Base-by-base conservation (phyloP, 2,797 vertebrate species). In the Pristis pectinata region DNA sequence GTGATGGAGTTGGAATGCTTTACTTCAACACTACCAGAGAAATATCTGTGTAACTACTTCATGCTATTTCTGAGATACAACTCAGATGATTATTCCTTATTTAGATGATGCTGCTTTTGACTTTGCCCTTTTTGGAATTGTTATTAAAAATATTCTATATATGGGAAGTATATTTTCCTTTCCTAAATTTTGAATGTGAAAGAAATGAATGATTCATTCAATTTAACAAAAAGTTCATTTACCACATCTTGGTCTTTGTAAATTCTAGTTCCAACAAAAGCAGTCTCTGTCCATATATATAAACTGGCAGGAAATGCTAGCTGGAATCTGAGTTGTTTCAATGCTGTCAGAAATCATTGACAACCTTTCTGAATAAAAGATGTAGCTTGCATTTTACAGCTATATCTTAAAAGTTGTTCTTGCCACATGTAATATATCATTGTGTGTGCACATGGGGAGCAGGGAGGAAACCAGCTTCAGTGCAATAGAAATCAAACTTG, bases 381-480 rank as follows among this genome's bases (percentile, higher is more conserved):
- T 91, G 59, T 67, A 67, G 87, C 59, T 91, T 91, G n/a, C 87
- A 91, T 91, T 91, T 91, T 91, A 91, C 87, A 91, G 64, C 87
- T 91, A 91, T 91, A 91, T 91, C 87, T 91, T 91, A 91, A 91
- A 91, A 91, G 87, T 91, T 91, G n/a, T 91, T 91, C 87, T 91
- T 91, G 87, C 87, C 59, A 91, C 87, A 67, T 67, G 87, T 67
- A 91, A 91, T 91, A 91, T 91, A 91, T 91, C 87, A 91, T 0
- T 91, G 59, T 67, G n/a, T 67, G 87, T 41, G 87, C 87, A 64
- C 59, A 37, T 41, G n/a, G 87, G 34, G 34, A 89, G 19, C 70
- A n/a, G 61, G n/a, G 61, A 41, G 61, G 59, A 67, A 91, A 91
- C 87, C 10, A 44, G 59, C 9, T 91, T 61, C 19, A 64, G 59